Evolutionary conservation across 2,113 vertebrate species (phyloP).

Genomic region (Raja brachyura): DNA sequence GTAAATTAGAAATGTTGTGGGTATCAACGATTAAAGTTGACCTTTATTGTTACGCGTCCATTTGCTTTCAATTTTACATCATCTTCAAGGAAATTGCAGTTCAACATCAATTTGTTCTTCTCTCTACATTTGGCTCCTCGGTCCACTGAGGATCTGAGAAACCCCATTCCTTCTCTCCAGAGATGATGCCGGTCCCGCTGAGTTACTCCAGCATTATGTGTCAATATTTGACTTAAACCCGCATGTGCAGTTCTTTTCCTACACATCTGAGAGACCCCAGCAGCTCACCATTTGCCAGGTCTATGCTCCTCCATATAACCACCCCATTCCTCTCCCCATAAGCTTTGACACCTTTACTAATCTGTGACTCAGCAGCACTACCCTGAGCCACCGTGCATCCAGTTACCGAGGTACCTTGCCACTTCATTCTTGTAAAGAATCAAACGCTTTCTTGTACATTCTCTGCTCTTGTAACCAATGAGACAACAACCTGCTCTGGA

Average conservation of each 20-base stretch:
- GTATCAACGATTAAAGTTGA: not conserved
- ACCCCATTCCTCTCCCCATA: not conserved
- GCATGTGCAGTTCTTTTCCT: too few relatives aligned
- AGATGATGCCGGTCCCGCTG: too few relatives aligned
- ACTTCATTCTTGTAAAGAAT: too few relatives aligned
- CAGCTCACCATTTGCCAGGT: not conserved
- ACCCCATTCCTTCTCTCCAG: not conserved
- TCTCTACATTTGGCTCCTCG: not conserved
- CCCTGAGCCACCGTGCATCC: too few relatives aligned
- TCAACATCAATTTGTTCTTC: not conserved
- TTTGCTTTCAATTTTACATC: not conserved
- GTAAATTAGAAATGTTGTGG: not conserved
- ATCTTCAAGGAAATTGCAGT: not conserved
- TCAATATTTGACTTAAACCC: too few relatives aligned
- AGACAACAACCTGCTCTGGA: too few relatives aligned
- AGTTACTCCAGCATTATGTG: too few relatives aligned
- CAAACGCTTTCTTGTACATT: too few relatives aligned
- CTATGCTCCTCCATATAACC: not conserved
- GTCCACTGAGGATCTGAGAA: not conserved
- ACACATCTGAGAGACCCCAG: not conserved
- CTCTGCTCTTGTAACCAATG: too few relatives aligned
- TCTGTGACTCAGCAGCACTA: too few relatives aligned
- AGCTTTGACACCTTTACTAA: too few relatives aligned
- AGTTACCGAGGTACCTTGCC: too few relatives aligned
- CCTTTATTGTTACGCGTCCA: not conserved